Evolutionary conservation across 2,113 vertebrate genomes (phyloP), one percentile per base, ranked within the genome.

Genomic region (Craseonycteris thonglongyai): DNA sequence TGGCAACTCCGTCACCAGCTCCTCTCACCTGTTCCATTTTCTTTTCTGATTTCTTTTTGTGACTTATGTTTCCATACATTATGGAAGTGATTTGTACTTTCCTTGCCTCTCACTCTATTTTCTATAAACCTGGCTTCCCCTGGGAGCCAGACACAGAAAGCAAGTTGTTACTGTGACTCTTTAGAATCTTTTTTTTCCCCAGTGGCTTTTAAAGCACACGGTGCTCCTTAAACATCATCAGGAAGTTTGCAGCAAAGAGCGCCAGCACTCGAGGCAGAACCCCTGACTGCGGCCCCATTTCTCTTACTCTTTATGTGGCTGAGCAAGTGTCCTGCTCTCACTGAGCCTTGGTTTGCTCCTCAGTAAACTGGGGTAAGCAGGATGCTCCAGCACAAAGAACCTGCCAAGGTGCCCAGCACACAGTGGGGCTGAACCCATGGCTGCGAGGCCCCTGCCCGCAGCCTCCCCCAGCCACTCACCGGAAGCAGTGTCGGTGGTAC

Each of bases 401-500:
- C 2, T 68, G 54, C 7, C 0, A 13, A 2, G 33, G 28, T 5
- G 38, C 61, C 59, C 30, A 42, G 83, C 28, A 18, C 7, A 2
- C 24, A 0, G 10, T 19, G 40, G 40, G 16, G 49, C 68, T n/a
- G 65, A 16, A 0, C 5, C 51, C 35, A 15, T 0, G 10, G 28
- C 1, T 0, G 51, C 0, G 26, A 13, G 35, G 51, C 15, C 7
- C 7, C 7, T 7, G 26, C 1, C 21, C 75, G 9, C 4, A 0
- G 0, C 3, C 30, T 21, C 1, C 47, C 11, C 1, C 9, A 0
- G 33, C 59, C 72, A 51, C 92, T 97, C 95, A 99, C 99, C 99
- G 99, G 98, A 99, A 99, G 97, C 99, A 99, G 97, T 99, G 99
- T 65, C 99, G 99, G 97, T 99, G 99, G 98, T 99, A 99, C 59